Evolutionary conservation across 2,888 invertebrate species (phyloP).

Genomic region (Crioceris asparagi): DNA sequence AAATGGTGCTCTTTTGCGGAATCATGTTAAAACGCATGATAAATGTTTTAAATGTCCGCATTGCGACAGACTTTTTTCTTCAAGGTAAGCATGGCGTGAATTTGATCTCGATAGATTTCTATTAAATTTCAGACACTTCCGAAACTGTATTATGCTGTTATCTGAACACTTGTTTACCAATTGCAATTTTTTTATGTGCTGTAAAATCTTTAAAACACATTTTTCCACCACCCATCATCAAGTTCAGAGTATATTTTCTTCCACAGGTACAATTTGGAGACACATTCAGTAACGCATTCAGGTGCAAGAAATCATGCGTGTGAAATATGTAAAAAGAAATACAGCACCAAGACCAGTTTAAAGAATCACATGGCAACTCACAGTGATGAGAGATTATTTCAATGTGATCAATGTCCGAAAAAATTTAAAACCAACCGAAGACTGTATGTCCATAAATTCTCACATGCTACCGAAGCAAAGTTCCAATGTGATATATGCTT

Average conservation of each 20-base stretch:
- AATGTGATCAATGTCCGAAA: slow-evolving; percentile 26
- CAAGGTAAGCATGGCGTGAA: slow-evolving; percentile 18
- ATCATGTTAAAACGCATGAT: slow-evolving; percentile 42
- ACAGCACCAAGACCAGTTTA: slow-evolving; percentile 25
- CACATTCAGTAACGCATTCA: slow-evolving; percentile 27
- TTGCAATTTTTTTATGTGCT: no score
- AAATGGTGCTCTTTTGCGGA: slow-evolving; percentile 41
- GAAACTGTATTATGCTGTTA: no score
- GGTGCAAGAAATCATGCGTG: slow-evolving; percentile 27
- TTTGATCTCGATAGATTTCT: no score
- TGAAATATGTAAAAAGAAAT: slow-evolving; percentile 23
- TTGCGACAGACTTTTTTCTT: slow-evolving; percentile 26
- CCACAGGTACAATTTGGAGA: slow-evolving; percentile 25
- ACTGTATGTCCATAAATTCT: slow-evolving; percentile 27
- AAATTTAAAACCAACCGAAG: slow-evolving; percentile 27
- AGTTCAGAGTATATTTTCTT: no score
- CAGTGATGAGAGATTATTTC: slow-evolving; percentile 22
- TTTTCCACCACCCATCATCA: no score
- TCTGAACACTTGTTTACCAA: no score
- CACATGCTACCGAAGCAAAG: slow-evolving; percentile 42
- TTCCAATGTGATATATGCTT: slow-evolving; percentile 41
- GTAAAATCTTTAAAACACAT: no score
- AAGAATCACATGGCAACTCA: slow-evolving; percentile 26
- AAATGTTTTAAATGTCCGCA: slow-evolving; percentile 32
- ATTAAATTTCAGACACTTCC: no score